Evolutionary conservation across 2,113 vertebrate species (phyloP).

Genomic region (Callithrix jacchus): DNA sequence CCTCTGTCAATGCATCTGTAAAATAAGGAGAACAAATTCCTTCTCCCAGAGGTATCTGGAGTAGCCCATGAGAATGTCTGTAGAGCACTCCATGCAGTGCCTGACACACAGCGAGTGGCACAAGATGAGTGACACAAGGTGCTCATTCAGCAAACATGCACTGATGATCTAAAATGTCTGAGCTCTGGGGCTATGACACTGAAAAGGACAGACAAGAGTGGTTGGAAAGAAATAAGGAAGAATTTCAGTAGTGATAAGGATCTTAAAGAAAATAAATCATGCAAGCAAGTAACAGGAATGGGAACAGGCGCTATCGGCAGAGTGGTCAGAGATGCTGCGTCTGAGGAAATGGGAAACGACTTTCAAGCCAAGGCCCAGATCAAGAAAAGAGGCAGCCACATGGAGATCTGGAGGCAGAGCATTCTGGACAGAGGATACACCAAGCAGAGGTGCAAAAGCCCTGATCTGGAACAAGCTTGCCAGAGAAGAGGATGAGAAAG

Average conservation of each 20-base stretch:
- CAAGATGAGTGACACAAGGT: too few species aligned
- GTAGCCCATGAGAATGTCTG: accelerated
- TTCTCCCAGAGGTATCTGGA: background rate
- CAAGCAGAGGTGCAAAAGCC: background rate
- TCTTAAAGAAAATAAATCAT: background rate
- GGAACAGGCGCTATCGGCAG: background rate
- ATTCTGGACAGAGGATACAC: background rate
- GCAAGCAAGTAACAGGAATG: accelerated
- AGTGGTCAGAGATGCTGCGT: too few species aligned
- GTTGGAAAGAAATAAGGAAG: background rate
- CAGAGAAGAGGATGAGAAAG: background rate
- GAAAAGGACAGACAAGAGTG: background rate
- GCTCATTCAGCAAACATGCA: background rate
- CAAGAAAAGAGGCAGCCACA: background rate
- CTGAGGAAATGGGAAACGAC: background rate
- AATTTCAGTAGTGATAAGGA: background rate
- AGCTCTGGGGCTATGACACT: background rate
- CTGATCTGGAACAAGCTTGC: background rate
- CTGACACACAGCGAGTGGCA: accelerated
- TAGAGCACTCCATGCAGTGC: accelerated
- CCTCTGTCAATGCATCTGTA: background rate
- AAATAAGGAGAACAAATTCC: background rate
- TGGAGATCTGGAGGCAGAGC: background rate
- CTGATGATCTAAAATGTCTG: accelerated
- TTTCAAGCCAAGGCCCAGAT: background rate